Percentiles rank a stretch among this genome's conserved stretches.
Conservation (phyloP, 2,113 vertebrate genomes). For the Ophthalmolycus amberensis region DNA sequence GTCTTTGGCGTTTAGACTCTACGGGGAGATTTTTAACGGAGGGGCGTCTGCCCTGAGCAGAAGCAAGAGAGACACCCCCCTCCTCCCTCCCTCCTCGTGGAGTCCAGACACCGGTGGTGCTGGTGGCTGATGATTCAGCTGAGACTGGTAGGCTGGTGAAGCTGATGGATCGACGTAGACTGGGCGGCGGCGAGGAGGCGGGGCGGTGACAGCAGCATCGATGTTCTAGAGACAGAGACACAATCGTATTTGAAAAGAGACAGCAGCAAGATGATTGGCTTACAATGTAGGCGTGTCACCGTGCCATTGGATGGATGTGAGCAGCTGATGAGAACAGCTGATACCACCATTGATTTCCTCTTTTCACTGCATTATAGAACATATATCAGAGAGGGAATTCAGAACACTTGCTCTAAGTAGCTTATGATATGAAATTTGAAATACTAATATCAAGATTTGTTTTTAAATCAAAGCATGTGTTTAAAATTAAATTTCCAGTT, state of each 20-base stretch:
- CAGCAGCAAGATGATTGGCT: neutral
- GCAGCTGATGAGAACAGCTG: neutral
- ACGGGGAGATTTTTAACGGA: neutral
- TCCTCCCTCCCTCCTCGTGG: too few species aligned
- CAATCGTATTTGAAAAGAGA: neutral
- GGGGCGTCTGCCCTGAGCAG: too few species aligned
- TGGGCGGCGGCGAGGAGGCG: neutral
- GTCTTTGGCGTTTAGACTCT: neutral
- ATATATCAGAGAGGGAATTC: neutral
- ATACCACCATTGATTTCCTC: neutral
- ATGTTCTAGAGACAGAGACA: neutral
- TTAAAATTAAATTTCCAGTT: too few species aligned
- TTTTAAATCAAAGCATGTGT: too few species aligned
- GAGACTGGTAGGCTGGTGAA: too few species aligned
- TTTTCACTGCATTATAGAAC: neutral
- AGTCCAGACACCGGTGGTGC: too few species aligned
- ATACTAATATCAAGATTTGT: neutral
- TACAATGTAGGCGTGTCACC: neutral
- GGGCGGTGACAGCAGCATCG: neutral
- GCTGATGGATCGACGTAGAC: neutral
- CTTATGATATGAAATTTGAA: neutral
- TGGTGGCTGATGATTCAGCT: too few species aligned
- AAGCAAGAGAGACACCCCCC: too few species aligned
- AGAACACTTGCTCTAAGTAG: neutral
- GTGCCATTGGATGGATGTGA: neutral